A percentile compares a stretch with the other conserved stretches of the same genome.
These are phyloP conservation scores for Sebastes variabilis DNA, from an alignment of 2,797 vertebrate species.

Conservation along the genomic window DNA sequence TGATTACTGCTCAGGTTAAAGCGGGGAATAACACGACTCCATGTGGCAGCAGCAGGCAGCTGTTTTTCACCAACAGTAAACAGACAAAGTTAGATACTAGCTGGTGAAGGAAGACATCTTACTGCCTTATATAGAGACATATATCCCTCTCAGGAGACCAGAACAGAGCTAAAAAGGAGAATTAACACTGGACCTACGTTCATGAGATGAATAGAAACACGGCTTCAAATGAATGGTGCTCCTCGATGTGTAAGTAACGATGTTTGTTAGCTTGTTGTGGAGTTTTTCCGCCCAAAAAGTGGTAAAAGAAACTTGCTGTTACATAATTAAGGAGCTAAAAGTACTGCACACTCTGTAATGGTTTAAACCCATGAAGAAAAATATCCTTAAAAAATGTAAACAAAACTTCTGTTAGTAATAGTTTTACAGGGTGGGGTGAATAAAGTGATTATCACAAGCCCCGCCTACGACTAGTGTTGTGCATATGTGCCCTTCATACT, in stretches of 20 bases:
- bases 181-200: neutral
- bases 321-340: too few relatives aligned
- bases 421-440: neutral
- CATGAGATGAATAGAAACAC: neutral
- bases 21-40: too few relatives aligned
- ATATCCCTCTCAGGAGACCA: neutral
- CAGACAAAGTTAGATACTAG: neutral
- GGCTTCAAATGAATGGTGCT: neutral
- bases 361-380: too few relatives aligned
- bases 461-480: neutral
- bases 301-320: too few relatives aligned
- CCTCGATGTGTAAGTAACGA: neutral
- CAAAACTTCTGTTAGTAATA: neutral
- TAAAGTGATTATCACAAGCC: neutral
- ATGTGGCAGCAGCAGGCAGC: neutral
- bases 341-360: too few relatives aligned
- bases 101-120: neutral
- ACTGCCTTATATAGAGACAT: neutral
- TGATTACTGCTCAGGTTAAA: neutral
- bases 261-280: neutral
- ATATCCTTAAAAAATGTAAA: neutral
- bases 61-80: neutral
- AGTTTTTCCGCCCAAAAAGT: neutral
- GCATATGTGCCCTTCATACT: neutral
- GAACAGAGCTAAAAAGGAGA: neutral